phyloP scores from a whole-genome alignment of 2,797 vertebrate species.

The Gallinago nigripennis region DNA sequence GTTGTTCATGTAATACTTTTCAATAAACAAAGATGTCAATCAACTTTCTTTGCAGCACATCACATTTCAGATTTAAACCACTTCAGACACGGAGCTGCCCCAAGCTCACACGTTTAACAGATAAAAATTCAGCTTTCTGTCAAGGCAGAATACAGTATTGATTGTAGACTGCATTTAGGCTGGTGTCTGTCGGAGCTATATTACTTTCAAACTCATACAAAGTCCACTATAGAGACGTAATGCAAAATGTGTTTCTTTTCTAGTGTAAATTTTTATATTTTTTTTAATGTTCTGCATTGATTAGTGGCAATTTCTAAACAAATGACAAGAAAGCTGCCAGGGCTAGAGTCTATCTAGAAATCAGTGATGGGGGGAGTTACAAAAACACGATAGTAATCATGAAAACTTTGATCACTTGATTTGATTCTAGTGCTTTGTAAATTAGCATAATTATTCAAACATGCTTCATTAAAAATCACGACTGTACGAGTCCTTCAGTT shows the following conservation, averaged over 20 bases:
- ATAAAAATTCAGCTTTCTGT: conserved; percentile 84
- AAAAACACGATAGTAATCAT: conserved; percentile 71
- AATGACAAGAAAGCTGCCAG: background rate
- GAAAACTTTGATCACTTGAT: conserved; percentile 81
- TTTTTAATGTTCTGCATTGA: conserved; percentile 46
- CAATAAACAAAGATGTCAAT: conserved; percentile 87
- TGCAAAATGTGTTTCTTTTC: conserved; percentile 45
- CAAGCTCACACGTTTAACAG: conserved; percentile 81
- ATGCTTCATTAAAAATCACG: conserved; percentile 79
- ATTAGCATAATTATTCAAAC: conserved; percentile 83
- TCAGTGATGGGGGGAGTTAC: conserved; percentile 57
- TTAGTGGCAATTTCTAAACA: conserved; percentile 59
- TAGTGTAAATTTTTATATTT: conserved; percentile 13
- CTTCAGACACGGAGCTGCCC: conserved; percentile 82
- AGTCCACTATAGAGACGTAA: conserved; percentile 44
- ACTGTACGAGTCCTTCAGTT: conserved; percentile 74
- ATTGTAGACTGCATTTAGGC: conserved; percentile 77
- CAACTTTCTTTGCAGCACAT: conserved; percentile 79
- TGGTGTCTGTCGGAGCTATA: conserved; percentile 64
- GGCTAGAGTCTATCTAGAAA: conserved; percentile 44
- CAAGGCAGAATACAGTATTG: conserved; percentile 79
- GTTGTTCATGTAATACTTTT: conserved; percentile 84
- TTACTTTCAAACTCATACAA: conserved; percentile 67
- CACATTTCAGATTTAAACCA: conserved; percentile 82
- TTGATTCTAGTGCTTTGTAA: conserved; percentile 79